Evolutionary conservation across 2,888 invertebrate species (phyloP).

Genomic region (Drosophila barbarae): DNA sequence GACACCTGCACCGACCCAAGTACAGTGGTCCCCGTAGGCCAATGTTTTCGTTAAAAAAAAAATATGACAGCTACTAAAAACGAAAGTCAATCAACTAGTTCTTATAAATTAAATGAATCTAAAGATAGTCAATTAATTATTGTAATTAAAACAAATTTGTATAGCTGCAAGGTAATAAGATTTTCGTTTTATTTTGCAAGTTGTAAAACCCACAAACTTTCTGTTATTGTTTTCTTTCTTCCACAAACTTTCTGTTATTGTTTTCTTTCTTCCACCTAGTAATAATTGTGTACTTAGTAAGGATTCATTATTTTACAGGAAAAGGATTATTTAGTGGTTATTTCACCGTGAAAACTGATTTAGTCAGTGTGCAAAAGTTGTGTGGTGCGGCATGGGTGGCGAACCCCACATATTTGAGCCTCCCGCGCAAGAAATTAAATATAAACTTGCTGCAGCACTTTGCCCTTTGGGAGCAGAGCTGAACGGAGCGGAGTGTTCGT

Average conservation of each 20-base stretch:
- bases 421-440: constrained; percentile 65
- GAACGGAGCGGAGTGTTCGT: constrained; percentile 26
- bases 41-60: not conserved
- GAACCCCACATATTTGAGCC: constrained; percentile 34
- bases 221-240: not conserved
- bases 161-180: not conserved
- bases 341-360: not conserved
- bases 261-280: not conserved
- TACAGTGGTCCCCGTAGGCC: not conserved
- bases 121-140: not conserved
- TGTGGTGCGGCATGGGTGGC: not conserved
- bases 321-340: too few species aligned
- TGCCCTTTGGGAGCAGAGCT: constrained; percentile 34
- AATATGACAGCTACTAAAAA: not conserved
- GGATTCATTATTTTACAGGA: not conserved
- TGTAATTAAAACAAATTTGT: not conserved
- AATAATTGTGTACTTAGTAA: not conserved
- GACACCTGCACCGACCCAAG: constrained; percentile 19
- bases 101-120: not conserved
- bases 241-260: not conserved
- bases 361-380: constrained; percentile 2
- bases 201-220: not conserved
- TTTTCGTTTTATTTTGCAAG: not conserved
- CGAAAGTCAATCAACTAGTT: not conserved
- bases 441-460: constrained; percentile 61